phyloP scores from a whole-genome alignment of 2,113 vertebrate genomes.

The Gadus macrocephalus region DNA sequence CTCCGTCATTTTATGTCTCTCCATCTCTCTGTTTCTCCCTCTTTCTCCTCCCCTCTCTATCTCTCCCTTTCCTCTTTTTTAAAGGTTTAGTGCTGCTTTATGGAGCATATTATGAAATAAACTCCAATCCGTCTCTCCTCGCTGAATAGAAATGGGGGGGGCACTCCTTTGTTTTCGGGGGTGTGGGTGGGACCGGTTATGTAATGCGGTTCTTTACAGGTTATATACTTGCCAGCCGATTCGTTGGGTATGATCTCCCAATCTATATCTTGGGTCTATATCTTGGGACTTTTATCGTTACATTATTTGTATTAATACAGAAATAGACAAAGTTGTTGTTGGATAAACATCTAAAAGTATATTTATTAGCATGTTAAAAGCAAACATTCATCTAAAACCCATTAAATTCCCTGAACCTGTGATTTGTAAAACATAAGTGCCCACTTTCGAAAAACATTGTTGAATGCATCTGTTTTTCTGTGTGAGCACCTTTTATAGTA shows the following conservation, averaged over 20 bases:
- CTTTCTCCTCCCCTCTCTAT: constrained; percentile 26
- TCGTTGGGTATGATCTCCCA: no score
- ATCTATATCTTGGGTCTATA: not conserved
- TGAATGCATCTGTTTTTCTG: no score
- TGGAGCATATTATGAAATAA: constrained; percentile 72
- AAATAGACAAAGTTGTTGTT: no score
- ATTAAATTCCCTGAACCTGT: no score
- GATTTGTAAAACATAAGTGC: no score
- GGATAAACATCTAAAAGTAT: no score
- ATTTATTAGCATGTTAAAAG: no score
- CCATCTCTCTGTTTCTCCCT: not conserved
- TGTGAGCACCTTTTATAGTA: no score
- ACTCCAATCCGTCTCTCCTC: constrained; percentile 40
- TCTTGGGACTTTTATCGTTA: no score
- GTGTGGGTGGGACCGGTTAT: constrained; percentile 31
- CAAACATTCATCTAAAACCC: no score
- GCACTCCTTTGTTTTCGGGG: constrained; percentile 16
- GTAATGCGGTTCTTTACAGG: constrained; percentile 48
- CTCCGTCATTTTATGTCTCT: not conserved
- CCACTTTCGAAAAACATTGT: no score
- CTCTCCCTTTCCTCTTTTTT: constrained; percentile 53
- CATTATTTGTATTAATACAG: no score
- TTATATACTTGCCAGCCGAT: not conserved
- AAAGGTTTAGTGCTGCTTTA: constrained; percentile 67
- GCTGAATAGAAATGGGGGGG: constrained; percentile 51